Conservation (phyloP, 2,797 vertebrate species). For the Gorsachius magnificus region DNA sequence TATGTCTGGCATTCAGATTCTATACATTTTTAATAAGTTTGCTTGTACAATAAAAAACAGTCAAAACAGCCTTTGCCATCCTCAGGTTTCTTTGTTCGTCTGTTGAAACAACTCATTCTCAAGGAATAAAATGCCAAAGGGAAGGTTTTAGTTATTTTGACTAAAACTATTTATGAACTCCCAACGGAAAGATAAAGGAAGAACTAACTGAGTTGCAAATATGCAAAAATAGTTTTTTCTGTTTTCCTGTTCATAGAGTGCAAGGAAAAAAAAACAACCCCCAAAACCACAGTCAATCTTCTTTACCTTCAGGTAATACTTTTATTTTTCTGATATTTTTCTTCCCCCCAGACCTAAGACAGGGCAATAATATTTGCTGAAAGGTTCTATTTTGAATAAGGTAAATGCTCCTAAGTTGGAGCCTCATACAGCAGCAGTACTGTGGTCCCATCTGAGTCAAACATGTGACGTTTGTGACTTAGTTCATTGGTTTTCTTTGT, state of each 20-base stretch:
- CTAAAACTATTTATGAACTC: neutral
- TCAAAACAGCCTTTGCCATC: neutral
- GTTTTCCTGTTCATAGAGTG: neutral
- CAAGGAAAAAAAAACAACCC: accelerated
- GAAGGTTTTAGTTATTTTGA: neutral
- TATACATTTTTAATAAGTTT: neutral
- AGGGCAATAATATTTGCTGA: neutral
- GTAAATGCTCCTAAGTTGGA: neutral
- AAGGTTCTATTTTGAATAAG: neutral
- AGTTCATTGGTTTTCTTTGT: neutral
- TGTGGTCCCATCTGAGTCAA: neutral
- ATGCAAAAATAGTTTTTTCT: neutral
- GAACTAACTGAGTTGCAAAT: neutral
- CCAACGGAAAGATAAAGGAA: neutral
- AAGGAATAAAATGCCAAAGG: neutral
- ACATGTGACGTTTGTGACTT: neutral
- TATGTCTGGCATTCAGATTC: neutral
- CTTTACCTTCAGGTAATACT: neutral
- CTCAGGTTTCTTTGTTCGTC: accelerated
- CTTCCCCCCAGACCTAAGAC: neutral
- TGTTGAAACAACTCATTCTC: neutral
- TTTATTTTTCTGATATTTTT: neutral
- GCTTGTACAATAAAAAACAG: neutral
- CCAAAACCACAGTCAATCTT: neutral
- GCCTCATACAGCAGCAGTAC: neutral